Percentiles rank a stretch among this genome's conserved stretches.
Evolutionary conservation across 2,797 vertebrate species (phyloP).

Genomic region (Gallinago nigripennis): DNA sequence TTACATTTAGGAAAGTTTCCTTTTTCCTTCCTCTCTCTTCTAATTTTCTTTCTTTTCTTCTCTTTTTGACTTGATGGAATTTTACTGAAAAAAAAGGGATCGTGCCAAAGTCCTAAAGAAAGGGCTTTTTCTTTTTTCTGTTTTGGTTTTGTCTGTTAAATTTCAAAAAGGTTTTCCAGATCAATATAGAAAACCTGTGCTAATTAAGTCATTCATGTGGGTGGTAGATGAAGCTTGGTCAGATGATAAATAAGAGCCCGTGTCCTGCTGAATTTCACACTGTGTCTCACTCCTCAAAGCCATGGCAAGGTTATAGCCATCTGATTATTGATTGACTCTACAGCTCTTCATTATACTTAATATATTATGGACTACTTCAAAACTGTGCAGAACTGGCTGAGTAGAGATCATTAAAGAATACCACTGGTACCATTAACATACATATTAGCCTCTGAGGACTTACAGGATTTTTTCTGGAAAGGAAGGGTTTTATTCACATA

Average conservation of each 20-base stretch:
- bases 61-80: background rate
- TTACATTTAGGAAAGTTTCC: background rate
- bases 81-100: background rate
- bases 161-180: background rate
- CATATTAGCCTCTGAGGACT: background rate
- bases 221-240: constrained; percentile 16
- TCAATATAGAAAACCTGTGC: background rate
- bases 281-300: background rate
- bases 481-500: background rate
- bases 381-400: background rate
- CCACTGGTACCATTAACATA: background rate
- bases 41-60: background rate
- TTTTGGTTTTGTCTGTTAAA: background rate
- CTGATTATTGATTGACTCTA: background rate
- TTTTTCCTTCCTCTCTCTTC: background rate
- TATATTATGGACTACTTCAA: background rate
- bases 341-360: background rate
- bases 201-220: background rate
- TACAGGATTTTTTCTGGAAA: background rate
- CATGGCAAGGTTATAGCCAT: background rate
- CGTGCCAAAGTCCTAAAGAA: background rate
- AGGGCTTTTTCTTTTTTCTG: background rate
- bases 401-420: background rate
- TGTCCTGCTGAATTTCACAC: constrained; percentile 9
- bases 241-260: background rate